Evolutionary conservation across 2,797 vertebrate genomes (phyloP).

Genomic region (Gymnocypris eckloni): DNA sequence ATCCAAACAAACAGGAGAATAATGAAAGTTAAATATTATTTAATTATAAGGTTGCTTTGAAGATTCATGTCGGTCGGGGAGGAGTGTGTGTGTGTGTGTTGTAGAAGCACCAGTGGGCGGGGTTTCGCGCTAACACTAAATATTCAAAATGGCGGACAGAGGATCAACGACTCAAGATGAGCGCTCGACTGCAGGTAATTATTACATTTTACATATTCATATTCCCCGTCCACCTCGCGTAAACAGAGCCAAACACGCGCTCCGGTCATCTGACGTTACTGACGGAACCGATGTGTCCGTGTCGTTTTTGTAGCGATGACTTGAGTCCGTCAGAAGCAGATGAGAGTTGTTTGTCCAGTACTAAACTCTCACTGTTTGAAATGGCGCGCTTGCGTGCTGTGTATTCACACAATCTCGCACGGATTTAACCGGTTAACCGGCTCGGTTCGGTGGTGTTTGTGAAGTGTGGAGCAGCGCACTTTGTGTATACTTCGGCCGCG

Average conservation of each 20-base stretch:
- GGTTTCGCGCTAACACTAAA: slow-evolving; percentile 84
- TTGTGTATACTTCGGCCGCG: slow-evolving; percentile 10
- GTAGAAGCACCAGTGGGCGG: slow-evolving; percentile 47
- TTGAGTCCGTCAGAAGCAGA: background rate
- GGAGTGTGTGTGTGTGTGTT: slow-evolving; percentile 17
- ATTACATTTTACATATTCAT: slow-evolving; percentile 93
- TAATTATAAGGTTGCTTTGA: background rate
- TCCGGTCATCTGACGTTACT: too few species aligned
- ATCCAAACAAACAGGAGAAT: background rate
- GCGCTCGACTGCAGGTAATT: slow-evolving; percentile 87
- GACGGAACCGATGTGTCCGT: background rate
- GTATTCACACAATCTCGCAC: background rate
- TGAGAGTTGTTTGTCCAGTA: slow-evolving; percentile 39
- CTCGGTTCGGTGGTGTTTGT: background rate
- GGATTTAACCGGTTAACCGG: too few species aligned
- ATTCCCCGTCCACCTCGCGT: slow-evolving; percentile 65
- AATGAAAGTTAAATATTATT: background rate
- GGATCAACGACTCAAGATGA: slow-evolving; percentile 90
- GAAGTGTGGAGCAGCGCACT: slow-evolving; percentile 5
- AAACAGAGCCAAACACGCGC: slow-evolving; percentile 22
- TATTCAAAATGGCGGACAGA: slow-evolving; percentile 92
- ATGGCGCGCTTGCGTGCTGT: slow-evolving; percentile 14
- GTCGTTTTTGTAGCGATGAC: background rate
- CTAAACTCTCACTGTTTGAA: slow-evolving; percentile 30
- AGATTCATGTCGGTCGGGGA: background rate